Conservation (phyloP, 2,113 vertebrate species). For the Baryphthengus martii region DNA sequence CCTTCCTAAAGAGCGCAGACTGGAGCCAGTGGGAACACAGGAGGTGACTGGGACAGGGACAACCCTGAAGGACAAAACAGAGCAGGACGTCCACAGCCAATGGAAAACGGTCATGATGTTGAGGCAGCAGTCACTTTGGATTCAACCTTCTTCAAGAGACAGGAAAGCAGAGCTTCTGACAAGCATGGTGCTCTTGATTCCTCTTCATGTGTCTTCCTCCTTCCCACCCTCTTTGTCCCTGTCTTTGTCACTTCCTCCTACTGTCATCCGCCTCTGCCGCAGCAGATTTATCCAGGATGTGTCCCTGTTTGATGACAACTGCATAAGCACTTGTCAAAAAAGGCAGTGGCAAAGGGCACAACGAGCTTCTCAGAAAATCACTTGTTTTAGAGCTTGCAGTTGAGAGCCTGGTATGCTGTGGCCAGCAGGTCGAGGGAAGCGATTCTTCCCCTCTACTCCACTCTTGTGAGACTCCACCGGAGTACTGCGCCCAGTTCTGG, state of each 20-base stretch:
- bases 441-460: too few relatives aligned
- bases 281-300: background rate
- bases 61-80: background rate
- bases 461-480: too few relatives aligned
- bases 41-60: background rate
- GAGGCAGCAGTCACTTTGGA: background rate
- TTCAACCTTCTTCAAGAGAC: background rate
- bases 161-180: background rate
- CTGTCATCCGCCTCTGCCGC: background rate
- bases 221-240: background rate
- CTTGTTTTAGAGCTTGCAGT: accelerated
- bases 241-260: background rate
- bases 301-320: background rate
- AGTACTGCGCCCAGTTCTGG: too few relatives aligned
- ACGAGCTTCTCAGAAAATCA: background rate
- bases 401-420: background rate
- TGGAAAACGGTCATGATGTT: background rate
- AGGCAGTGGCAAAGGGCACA: background rate
- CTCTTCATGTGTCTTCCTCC: background rate
- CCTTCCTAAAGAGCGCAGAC: background rate
- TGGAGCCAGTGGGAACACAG: background rate
- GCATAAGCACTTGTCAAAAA: background rate
- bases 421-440: too few relatives aligned
- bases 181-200: background rate
- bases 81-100: background rate